Evolutionary conservation across 2,113 vertebrate genomes (phyloP).

Genomic region (Apistogramma diplotaenia): DNA sequence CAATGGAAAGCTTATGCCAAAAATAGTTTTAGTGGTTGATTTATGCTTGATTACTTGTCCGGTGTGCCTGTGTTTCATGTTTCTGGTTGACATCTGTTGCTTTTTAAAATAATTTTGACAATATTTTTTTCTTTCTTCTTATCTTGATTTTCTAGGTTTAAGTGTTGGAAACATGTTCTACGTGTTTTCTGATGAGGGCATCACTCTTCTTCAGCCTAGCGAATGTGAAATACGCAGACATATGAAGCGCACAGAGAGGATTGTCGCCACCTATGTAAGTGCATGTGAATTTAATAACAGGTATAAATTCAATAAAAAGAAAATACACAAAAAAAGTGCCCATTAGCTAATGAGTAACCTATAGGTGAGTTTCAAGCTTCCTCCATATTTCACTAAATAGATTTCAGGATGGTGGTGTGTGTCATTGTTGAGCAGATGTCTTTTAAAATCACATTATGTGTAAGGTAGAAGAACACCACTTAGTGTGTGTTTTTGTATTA

Average conservation of each 20-base stretch:
- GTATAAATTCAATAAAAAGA: not conserved
- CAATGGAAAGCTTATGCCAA: not conserved
- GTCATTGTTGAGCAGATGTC: not conserved
- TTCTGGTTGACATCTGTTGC: not conserved
- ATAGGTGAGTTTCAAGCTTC: not conserved
- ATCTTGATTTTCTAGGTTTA: conserved; percentile 78
- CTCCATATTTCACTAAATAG: not conserved
- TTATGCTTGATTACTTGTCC: not conserved
- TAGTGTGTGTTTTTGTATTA: not conserved
- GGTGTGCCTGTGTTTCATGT: not conserved
- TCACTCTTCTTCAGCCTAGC: conserved; percentile 85
- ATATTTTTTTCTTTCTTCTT: conserved; percentile 17
- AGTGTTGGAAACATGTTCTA: conserved; percentile 98
- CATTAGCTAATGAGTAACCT: not conserved
- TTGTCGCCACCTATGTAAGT: conserved; percentile 89
- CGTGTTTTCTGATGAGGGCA: conserved; percentile 89
- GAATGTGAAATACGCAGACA: conserved; percentile 92
- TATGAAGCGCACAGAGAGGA: conserved; percentile 86
- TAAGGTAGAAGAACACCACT: not conserved
- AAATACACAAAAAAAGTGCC: not conserved
- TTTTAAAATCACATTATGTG: conserved; percentile 5
- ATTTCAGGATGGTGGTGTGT: not conserved
- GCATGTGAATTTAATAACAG: not conserved
- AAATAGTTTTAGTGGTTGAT: not conserved
- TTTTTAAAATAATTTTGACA: not conserved